Conservation (phyloP, 2,797 vertebrate species). For the Poeciliopsis turneri region DNA sequence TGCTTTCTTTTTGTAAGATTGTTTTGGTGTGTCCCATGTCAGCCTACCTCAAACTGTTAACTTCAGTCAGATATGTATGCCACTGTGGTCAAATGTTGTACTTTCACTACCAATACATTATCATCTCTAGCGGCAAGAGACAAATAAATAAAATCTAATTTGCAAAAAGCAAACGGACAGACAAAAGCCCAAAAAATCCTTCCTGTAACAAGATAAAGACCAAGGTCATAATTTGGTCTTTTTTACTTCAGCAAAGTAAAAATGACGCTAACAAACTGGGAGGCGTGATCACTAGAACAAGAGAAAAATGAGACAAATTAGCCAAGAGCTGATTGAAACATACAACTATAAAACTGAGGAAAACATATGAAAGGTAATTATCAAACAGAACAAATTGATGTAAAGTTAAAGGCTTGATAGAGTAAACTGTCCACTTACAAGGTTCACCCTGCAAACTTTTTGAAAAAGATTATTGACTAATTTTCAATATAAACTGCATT, state of each 20-base stretch:
- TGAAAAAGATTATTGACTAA: not conserved
- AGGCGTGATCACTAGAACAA: not conserved
- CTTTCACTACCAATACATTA: not conserved
- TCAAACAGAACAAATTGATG: not conserved
- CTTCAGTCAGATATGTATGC: not conserved
- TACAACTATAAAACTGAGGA: not conserved
- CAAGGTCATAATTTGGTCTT: too few species aligned
- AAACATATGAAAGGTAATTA: not conserved
- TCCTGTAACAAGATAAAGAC: not conserved
- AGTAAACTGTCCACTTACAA: too few species aligned
- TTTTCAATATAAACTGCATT: not conserved
- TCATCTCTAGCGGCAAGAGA: not conserved
- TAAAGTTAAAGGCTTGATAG: not conserved
- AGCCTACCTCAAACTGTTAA: not conserved
- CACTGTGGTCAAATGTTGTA: not conserved
- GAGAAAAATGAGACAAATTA: not conserved
- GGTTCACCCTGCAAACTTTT: too few species aligned
- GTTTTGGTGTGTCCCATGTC: not conserved
- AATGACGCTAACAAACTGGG: not conserved
- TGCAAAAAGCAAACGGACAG: not conserved
- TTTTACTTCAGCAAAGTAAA: too few species aligned
- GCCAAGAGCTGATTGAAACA: not conserved
- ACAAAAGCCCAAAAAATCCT: not conserved
- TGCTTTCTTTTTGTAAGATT: not conserved
- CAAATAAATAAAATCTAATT: not conserved